These are phyloP conservation scores for Ceyx margarethae DNA, from an alignment of 2,113 vertebrate species.

Conservation along the genomic window DNA sequence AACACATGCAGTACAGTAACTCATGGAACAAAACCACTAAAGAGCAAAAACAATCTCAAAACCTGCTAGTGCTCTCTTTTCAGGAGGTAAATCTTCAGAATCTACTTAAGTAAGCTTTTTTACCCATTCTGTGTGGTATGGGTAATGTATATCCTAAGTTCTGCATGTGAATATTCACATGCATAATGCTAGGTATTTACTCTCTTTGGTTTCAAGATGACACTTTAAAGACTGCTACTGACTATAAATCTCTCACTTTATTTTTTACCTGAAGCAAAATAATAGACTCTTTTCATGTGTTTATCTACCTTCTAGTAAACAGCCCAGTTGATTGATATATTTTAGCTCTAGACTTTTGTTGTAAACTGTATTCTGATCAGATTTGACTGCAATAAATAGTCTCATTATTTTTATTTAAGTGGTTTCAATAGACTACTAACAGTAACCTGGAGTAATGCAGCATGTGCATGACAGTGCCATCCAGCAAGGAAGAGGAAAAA, in stretches of 20 bases:
- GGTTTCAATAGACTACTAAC: not conserved
- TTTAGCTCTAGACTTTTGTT: not conserved
- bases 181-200: not conserved
- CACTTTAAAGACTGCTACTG: not conserved
- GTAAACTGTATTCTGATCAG: not conserved
- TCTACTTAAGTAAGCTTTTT: not conserved
- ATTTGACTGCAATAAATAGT: not conserved
- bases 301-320: not conserved
- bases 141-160: not conserved
- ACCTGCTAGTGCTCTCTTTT: not conserved
- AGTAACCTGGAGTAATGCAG: not conserved
- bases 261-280: not conserved
- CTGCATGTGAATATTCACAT: not conserved
- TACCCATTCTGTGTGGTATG: not conserved
- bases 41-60: not conserved
- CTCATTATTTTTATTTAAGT: not conserved
- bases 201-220: not conserved
- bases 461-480: not conserved
- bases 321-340: not conserved
- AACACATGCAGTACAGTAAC: not conserved
- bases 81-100: not conserved
- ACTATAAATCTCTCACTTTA: not conserved
- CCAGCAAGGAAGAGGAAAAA: not conserved
- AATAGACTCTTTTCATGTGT: not conserved
- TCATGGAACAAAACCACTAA: not conserved